A percentile compares a stretch with the other conserved stretches of the same genome.
These are phyloP conservation scores for Ophion slaviceki DNA, from an alignment of 2,888 invertebrate species.

Conservation along the genomic window DNA sequence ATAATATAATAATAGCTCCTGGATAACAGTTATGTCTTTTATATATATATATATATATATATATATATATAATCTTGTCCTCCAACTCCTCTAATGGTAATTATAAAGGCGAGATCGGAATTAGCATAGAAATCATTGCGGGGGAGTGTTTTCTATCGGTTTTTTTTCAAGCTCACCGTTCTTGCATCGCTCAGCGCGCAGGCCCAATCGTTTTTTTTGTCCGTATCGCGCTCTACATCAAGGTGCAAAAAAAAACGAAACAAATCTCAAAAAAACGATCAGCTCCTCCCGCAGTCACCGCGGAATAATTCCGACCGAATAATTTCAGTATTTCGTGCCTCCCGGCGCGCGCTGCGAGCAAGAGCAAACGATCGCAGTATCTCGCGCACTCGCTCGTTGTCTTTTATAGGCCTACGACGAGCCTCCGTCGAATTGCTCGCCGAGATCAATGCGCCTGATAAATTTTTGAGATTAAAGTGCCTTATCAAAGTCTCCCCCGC, in stretches of 20 bases:
- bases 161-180: no score
- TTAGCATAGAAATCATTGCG: not conserved
- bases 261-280: not conserved
- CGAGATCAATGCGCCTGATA: not conserved
- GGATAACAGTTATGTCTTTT: constrained; percentile 41
- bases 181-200: no score
- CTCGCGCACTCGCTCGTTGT: not conserved
- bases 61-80: not conserved
- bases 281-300: not conserved
- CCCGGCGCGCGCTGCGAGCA: not conserved
- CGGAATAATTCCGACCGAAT: not conserved
- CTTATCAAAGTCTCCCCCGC: not conserved
- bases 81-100: constrained; percentile 2
- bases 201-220: no score
- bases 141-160: not conserved
- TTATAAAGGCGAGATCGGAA: constrained; percentile 11
- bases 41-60: no score
- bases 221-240: not conserved
- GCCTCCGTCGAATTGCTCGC: not conserved
- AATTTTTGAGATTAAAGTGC: not conserved
- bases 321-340: not conserved
- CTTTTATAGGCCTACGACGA: not conserved
- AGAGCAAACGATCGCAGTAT: not conserved
- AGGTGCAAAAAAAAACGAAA: not conserved
- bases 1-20: constrained; percentile 42